These are phyloP conservation scores for Pangasius krempfi DNA, from an alignment of 2,797 vertebrate species.

Conservation along the genomic window DNA sequence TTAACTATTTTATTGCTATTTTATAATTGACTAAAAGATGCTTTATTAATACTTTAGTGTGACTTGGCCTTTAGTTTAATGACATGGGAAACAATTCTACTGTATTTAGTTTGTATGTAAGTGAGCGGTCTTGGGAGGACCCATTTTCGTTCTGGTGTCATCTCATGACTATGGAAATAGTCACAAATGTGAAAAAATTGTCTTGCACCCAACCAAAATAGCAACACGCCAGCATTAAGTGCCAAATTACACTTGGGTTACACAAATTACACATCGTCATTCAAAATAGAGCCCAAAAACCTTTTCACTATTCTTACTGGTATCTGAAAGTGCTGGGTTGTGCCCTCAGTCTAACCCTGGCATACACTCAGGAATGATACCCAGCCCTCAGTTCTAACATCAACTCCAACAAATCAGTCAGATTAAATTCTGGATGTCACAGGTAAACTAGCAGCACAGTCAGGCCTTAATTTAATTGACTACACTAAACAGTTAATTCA, in stretches of 20 bases:
- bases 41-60: not conserved
- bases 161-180: not conserved
- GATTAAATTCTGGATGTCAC: not conserved
- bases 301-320: not conserved
- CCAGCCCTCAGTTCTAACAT: not conserved
- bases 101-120: not conserved
- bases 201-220: not conserved
- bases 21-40: not conserved
- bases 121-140: not conserved
- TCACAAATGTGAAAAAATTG: not conserved
- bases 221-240: not conserved
- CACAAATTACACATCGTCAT: no score
- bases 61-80: not conserved
- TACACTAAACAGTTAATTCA: not conserved
- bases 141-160: not conserved
- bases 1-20: not conserved
- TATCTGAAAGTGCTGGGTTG: not conserved
- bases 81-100: not conserved
- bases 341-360: not conserved
- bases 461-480: conserved; percentile 2
- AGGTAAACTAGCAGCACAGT: not conserved
- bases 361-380: not conserved
- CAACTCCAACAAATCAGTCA: not conserved
- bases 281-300: not conserved
- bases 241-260: not conserved